Percentiles rank a stretch among this genome's conserved stretches.
These are phyloP conservation scores for Pleuronectes platessa DNA, from an alignment of 2,113 vertebrate genomes.

Conservation along the genomic window DNA sequence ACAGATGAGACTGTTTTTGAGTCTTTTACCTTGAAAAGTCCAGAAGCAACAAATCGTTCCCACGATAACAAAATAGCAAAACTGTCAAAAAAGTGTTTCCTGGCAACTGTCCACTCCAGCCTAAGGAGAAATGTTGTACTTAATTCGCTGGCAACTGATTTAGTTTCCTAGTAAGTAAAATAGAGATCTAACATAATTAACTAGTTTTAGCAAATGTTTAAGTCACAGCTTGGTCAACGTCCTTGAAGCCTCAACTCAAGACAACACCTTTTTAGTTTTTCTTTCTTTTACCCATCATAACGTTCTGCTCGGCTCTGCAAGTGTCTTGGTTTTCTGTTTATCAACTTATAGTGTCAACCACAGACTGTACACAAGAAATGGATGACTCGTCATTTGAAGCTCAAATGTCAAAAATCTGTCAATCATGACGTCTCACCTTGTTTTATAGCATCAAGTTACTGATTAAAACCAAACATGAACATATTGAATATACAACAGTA, in stretches of 20 bases:
- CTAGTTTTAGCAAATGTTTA: not conserved
- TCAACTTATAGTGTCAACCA: not conserved
- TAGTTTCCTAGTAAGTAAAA: constrained; percentile 6
- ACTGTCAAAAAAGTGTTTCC: constrained; percentile 55
- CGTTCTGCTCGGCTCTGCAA: not conserved
- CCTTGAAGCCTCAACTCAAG: not conserved
- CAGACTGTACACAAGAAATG: too few relatives aligned
- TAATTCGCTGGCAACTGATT: constrained; percentile 35
- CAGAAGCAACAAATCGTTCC: constrained; percentile 21
- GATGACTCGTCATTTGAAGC: too few relatives aligned
- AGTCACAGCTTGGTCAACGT: not conserved
- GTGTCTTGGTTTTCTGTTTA: not conserved
- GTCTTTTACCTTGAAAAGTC: constrained; percentile 43
- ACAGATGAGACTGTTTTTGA: constrained; percentile 17
- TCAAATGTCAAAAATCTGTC: too few relatives aligned
- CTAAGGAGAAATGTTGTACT: not conserved
- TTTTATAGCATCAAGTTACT: too few relatives aligned
- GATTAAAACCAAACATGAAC: too few relatives aligned
- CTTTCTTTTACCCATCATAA: too few relatives aligned
- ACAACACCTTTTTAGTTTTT: not conserved
- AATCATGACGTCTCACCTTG: too few relatives aligned
- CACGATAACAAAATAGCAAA: constrained; percentile 11
- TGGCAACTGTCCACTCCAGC: constrained; percentile 51
- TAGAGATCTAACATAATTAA: not conserved
- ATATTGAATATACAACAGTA: too few relatives aligned